These are phyloP conservation scores for Zootoca vivipara DNA, from an alignment of 2,113 vertebrate species.

Conservation along the genomic window DNA sequence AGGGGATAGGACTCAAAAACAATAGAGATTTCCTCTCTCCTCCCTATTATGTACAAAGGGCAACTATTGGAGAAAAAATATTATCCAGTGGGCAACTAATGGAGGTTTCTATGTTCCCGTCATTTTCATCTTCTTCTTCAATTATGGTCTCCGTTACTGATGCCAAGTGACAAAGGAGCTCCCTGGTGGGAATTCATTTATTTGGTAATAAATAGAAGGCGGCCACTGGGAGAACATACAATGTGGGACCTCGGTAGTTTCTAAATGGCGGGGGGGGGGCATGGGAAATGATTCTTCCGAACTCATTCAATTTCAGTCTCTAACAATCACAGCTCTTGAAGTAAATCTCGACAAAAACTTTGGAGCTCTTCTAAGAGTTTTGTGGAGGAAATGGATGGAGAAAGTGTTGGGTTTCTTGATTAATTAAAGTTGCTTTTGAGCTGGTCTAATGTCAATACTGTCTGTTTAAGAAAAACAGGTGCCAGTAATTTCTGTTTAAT, in stretches of 20 bases:
- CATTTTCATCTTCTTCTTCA: neutral
- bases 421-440: too few relatives aligned
- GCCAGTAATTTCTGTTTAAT: too few relatives aligned
- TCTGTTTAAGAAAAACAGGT: too few relatives aligned
- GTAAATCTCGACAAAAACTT: neutral
- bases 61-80: constrained; percentile 47
- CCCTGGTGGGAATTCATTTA: constrained; percentile 11
- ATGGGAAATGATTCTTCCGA: neutral
- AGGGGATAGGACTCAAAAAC: constrained; percentile 62
- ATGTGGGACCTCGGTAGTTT: neutral
- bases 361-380: neutral
- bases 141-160: neutral
- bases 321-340: rapidly evolving
- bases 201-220: neutral
- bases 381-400: too few relatives aligned
- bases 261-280: neutral
- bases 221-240: neutral
- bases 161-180: neutral
- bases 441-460: too few relatives aligned
- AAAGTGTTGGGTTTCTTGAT: too few relatives aligned
- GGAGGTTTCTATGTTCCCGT: constrained; percentile 15
- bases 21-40: constrained; percentile 50
- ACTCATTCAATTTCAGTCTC: rapidly evolving
- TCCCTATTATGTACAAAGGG: constrained; percentile 52
- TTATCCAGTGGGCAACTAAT: constrained; percentile 28